These are phyloP conservation scores for Meleagris gallopavo DNA, from an alignment of 2,113 vertebrate species.

Conservation along the genomic window DNA sequence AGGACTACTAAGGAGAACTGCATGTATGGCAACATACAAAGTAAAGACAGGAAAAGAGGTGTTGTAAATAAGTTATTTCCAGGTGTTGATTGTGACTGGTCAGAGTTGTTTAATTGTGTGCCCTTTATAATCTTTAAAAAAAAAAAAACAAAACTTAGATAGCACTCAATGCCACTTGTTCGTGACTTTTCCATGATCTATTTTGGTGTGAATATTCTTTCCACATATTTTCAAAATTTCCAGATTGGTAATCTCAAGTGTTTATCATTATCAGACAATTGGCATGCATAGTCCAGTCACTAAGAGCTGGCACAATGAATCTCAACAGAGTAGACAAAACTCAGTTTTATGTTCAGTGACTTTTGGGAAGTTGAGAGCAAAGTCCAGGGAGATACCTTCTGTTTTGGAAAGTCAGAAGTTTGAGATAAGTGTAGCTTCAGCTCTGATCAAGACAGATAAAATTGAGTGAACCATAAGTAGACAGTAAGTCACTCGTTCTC, in stretches of 20 bases:
- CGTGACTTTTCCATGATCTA: neutral
- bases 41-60: neutral
- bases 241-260: fast-evolving
- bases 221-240: neutral
- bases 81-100: neutral
- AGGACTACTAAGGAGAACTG: neutral
- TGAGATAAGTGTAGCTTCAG: neutral
- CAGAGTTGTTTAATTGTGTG: neutral
- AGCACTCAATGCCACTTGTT: neutral
- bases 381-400: neutral
- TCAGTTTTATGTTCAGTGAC: neutral
- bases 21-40: neutral
- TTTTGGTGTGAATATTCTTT: neutral
- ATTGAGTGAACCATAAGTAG: neutral
- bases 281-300: neutral
- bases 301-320: neutral
- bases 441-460: neutral
- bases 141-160: neutral
- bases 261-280: neutral
- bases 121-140: neutral
- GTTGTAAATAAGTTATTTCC: neutral
- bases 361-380: neutral
- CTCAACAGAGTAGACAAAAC: neutral
- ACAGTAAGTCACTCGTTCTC: neutral
- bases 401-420: neutral